These are phyloP conservation scores for Syngnathus typhle DNA, from an alignment of 2,113 vertebrate species.

Conservation along the genomic window DNA sequence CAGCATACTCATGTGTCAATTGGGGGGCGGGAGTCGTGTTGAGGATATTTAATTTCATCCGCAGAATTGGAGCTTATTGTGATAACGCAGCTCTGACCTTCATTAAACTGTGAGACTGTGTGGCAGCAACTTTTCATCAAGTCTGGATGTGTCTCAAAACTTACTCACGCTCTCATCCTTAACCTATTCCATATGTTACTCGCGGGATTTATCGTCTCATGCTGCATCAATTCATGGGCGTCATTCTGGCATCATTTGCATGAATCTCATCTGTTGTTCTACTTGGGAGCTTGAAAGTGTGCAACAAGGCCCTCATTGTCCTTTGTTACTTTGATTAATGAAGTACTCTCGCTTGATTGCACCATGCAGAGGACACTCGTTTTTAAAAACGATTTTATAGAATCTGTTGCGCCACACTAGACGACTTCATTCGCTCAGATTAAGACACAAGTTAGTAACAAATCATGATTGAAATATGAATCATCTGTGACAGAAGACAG, in stretches of 20 bases:
- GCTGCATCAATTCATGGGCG: constrained; percentile 29
- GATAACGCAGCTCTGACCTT: constrained; percentile 24
- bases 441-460: neutral
- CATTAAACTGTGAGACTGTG: constrained; percentile 40
- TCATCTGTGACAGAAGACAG: neutral
- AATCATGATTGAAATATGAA: neutral
- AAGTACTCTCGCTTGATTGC: neutral
- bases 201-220: constrained; percentile 14
- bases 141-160: constrained; percentile 17
- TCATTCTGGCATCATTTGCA: constrained; percentile 2
- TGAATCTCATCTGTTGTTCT: constrained; percentile 15
- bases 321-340: constrained; percentile 30
- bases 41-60: constrained; percentile 38
- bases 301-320: constrained; percentile 32
- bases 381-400: neutral
- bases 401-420: neutral
- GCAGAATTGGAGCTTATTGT: constrained; percentile 28
- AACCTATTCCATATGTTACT: constrained; percentile 56
- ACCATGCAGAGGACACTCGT: neutral
- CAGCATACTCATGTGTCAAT: constrained; percentile 14
- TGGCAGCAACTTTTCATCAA: constrained; percentile 25
- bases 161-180: constrained; percentile 23
- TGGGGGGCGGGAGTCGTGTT: constrained; percentile 12
- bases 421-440: too few relatives aligned
- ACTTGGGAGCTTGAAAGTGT: constrained; percentile 3